These are phyloP conservation scores for Turritopsis rubra DNA, from an alignment of 30 jellyfish, hydroid and myxozoan species.

Conservation along the genomic window DNA sequence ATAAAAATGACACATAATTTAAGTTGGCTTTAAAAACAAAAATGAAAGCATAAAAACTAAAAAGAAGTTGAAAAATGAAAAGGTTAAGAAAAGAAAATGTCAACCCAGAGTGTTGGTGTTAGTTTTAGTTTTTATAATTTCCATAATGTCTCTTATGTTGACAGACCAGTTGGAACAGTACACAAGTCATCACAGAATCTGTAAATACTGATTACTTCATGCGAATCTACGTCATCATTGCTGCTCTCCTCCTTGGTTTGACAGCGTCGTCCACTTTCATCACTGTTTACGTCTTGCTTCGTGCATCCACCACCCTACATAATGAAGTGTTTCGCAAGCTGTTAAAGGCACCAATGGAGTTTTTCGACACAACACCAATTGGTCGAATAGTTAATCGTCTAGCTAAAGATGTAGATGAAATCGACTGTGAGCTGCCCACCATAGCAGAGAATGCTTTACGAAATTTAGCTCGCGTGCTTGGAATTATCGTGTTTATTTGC, in stretches of 20 bases:
- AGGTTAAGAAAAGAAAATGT: no score
- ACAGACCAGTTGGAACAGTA: background rate
- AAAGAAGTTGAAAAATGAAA: no score
- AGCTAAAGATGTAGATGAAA: conserved; percentile 26
- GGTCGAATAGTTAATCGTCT: conserved; percentile 24
- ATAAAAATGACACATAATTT: no score
- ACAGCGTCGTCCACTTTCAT: background rate
- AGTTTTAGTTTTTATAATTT: no score
- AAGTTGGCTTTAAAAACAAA: no score
- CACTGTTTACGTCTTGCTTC: background rate
- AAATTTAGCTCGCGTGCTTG: conserved; percentile 28
- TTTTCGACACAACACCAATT: conserved; percentile 26
- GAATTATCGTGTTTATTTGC: conserved; percentile 38
- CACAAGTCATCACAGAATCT: background rate
- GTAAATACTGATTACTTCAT: conserved; percentile 3
- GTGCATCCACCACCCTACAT: conserved; percentile 18
- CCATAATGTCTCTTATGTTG: background rate
- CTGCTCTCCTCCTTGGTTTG: conserved; percentile 1
- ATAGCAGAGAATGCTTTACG: background rate
- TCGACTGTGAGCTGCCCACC: conserved; percentile 29
- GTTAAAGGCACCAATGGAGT: conserved; percentile 16
- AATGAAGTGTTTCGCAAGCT: conserved; percentile 2
- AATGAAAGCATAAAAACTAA: no score
- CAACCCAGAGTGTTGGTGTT: no score
- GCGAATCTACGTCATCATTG: conserved; percentile 12